Conservation (phyloP, 2,113 vertebrate genomes). For the Podarcis cretensis region DNA sequence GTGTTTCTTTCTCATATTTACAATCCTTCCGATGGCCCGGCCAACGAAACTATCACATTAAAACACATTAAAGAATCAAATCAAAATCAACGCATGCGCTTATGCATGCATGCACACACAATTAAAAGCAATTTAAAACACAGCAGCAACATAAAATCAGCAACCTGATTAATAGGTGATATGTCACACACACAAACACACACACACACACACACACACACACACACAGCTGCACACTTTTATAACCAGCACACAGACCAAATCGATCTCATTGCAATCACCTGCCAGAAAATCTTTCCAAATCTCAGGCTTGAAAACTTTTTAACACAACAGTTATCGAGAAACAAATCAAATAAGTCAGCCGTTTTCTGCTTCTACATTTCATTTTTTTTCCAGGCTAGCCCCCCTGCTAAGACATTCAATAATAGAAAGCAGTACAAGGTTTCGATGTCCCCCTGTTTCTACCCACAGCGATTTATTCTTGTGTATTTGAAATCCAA, state of each 20-base stretch:
- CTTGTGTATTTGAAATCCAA: conserved; percentile 65
- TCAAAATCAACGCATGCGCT: not conserved
- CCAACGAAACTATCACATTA: not conserved
- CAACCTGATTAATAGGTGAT: conserved; percentile 4
- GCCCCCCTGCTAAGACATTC: conserved; percentile 72
- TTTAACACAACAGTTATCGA: conserved; percentile 72
- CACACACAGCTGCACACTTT: conserved; percentile 43
- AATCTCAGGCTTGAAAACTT: conserved; percentile 62
- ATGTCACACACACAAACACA: conserved; percentile 11
- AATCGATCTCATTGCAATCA: conserved; percentile 63
- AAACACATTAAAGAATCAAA: not conserved
- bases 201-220: too few relatives aligned
- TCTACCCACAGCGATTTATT: conserved; percentile 69
- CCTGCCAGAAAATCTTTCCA: conserved; percentile 57
- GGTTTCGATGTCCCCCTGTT: conserved; percentile 67
- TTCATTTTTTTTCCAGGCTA: conserved; percentile 60
- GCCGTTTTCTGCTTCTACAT: conserved; percentile 53
- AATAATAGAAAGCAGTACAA: conserved; percentile 71
- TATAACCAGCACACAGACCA: conserved; percentile 57
- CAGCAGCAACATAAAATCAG: not conserved
- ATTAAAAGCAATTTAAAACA: conserved; percentile 9
- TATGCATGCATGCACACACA: not conserved
- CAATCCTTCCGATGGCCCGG: not conserved
- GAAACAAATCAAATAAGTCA: conserved; percentile 72
- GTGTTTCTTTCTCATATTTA: not conserved